Evolutionary conservation across 1,140 invertebrate genomes (phyloP).

Genomic region (Gryon sp.): DNA sequence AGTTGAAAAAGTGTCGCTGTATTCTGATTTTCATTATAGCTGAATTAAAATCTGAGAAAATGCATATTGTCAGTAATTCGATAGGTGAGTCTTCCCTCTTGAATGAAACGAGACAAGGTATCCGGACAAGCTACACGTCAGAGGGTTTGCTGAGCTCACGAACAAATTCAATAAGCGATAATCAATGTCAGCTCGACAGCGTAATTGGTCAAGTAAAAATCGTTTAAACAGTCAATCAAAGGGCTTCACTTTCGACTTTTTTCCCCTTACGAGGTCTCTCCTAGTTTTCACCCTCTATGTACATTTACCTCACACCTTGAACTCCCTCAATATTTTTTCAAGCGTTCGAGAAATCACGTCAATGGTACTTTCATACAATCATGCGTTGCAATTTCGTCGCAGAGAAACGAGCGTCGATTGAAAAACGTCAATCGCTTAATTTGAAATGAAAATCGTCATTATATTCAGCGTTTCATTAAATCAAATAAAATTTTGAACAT

Average conservation of each 20-base stretch:
- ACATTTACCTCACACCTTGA: constrained; percentile 59
- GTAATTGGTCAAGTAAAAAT: constrained; percentile 75
- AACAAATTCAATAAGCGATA: constrained; percentile 78
- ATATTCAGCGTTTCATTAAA: constrained; percentile 32
- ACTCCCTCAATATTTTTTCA: constrained; percentile 50
- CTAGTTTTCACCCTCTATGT: constrained; percentile 58
- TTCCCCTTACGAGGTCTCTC: constrained; percentile 26
- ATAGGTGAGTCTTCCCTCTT: constrained; percentile 36
- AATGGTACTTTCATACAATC: constrained; percentile 43
- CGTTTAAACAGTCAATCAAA: constrained; percentile 79
- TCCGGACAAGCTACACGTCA: constrained; percentile 61
- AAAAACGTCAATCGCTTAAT: background rate
- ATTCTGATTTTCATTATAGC: background rate
- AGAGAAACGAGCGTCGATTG: constrained; percentile 4
- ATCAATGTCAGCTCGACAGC: constrained; percentile 75
- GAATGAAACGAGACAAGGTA: constrained; percentile 61
- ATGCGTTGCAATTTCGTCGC: background rate
- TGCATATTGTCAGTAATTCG: constrained; percentile 55
- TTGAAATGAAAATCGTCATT: constrained; percentile 13
- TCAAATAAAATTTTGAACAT: constrained; percentile 34
- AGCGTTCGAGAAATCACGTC: constrained; percentile 59
- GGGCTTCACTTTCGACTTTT: constrained; percentile 67
- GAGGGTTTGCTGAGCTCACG: constrained; percentile 58
- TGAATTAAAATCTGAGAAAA: constrained; percentile 20
- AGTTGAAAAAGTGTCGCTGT: background rate